Evolutionary conservation across 2,888 invertebrate genomes (phyloP).

Genomic region (Steinernema carpocapsae): DNA sequence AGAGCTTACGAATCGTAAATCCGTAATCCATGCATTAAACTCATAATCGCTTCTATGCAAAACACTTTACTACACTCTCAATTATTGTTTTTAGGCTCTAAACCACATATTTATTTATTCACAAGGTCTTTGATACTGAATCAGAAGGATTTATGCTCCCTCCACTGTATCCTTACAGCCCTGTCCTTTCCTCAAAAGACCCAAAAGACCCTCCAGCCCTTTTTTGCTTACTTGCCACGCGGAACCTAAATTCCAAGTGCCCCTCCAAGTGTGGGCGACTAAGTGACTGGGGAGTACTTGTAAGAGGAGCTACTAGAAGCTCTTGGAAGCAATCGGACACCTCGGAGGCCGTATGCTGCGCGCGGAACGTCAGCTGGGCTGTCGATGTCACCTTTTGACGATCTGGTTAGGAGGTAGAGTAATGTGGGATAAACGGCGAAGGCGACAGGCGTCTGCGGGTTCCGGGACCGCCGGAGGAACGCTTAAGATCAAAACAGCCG

Average conservation of each 20-base stretch:
- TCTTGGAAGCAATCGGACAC: conserved; percentile 26
- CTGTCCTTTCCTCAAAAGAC: not conserved
- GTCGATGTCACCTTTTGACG: conserved; percentile 30
- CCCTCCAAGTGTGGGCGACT: too few relatives aligned
- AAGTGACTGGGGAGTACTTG: not conserved
- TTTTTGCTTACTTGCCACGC: not conserved
- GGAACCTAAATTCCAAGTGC: too few relatives aligned
- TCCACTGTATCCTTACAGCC: too few relatives aligned
- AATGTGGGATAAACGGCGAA: not conserved
- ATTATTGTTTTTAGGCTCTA: too few relatives aligned
- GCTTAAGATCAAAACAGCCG: conserved; percentile 6
- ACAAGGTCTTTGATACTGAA: too few relatives aligned
- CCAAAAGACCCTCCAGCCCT: not conserved
- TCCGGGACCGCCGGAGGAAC: not conserved
- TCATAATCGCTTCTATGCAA: too few relatives aligned
- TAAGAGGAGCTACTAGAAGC: conserved; percentile 4
- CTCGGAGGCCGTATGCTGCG: conserved; percentile 26
- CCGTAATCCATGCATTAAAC: not conserved
- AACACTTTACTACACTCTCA: too few relatives aligned
- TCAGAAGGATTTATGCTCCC: too few relatives aligned
- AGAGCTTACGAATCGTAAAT: not conserved
- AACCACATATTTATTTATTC: too few relatives aligned
- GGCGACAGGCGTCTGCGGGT: conserved; percentile 5
- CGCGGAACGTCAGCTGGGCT: conserved; percentile 31
- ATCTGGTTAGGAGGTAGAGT: conserved; percentile 6